phyloP scores from a whole-genome alignment of 1,140 invertebrate genomes.

The Diachasma alloeum region DNA sequence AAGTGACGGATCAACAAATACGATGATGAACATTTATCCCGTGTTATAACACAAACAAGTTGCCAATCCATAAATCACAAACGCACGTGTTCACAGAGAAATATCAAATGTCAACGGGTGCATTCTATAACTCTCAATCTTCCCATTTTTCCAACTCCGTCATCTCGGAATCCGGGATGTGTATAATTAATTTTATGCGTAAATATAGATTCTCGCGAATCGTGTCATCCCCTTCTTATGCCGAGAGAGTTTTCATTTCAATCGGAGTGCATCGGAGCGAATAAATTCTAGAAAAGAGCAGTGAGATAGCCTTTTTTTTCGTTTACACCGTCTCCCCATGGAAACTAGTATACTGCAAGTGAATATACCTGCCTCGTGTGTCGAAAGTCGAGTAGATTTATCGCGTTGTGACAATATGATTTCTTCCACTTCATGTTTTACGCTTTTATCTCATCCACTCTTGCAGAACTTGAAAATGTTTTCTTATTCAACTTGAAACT shows the following conservation, averaged over 20 bases:
- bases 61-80: neutral
- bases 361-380: neutral
- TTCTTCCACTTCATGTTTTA: neutral
- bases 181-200: neutral
- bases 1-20: neutral
- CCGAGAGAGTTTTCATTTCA: neutral
- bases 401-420: conserved; percentile 14
- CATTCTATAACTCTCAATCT: neutral
- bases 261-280: neutral
- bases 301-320: neutral
- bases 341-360: neutral
- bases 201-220: too few species aligned
- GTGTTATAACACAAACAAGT: neutral
- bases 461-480: neutral
- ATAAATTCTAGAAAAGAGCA: neutral
- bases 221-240: neutral
- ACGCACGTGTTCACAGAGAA: neutral
- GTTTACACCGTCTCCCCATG: neutral
- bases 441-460: neutral
- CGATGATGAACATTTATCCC: neutral
- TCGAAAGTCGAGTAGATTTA: neutral
- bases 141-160: neutral
- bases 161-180: neutral
- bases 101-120: conserved; percentile 4
- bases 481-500: neutral